Evolutionary conservation across 2,888 invertebrate species (phyloP), one percentile per base, ranked within the genome.

Genomic region (Ennomos quercinarius): DNA sequence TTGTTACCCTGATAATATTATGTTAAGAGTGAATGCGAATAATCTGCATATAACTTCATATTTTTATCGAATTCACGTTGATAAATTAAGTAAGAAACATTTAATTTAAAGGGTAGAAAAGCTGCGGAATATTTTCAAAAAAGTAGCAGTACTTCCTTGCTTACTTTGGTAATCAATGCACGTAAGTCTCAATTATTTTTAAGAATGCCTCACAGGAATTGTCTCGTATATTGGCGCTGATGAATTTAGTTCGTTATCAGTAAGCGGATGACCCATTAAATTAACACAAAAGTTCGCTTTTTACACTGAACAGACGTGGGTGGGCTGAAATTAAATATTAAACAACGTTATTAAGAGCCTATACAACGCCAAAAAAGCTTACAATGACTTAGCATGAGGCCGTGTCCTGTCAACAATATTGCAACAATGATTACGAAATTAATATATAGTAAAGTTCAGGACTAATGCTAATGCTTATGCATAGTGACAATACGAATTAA

Each of bases 1-100:
- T 65, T 63, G 57, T 63, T 48, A 40, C 57, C 44, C 59, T 59
- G 66, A 68, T 66, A 64, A 63, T 66, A 61, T 57, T 64, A 68
- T 60, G 49, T 53, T 61, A 57, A 60, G 43, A 57, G 38, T 35
- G 44, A 49, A 50, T 42, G 34, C 53, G 47, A 52, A 42, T 59
- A 60, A 60, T 54, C 51, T 64, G 53, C 53, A 36, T 44, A 53
- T 47, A n/a, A n/a, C 51, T 57, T 57, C 38, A 41, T 39, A 49
- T 49, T 11, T 43, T 44, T 48, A 44, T 27, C 37, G 36, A 35
- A 12, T 1, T 35, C 45, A 27, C 52, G 36, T 37, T 46, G 27
- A 46, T 42, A 46, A 49, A 57, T 45, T 44, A 49, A 49, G 37
- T 9, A 8, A 41, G 0, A 9, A 40, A n/a, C 38, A 39, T 47